Evolutionary conservation across 1,140 invertebrate genomes (phyloP), one percentile per base, ranked within the genome.

Genomic region (Drosophila neocordata): DNA sequence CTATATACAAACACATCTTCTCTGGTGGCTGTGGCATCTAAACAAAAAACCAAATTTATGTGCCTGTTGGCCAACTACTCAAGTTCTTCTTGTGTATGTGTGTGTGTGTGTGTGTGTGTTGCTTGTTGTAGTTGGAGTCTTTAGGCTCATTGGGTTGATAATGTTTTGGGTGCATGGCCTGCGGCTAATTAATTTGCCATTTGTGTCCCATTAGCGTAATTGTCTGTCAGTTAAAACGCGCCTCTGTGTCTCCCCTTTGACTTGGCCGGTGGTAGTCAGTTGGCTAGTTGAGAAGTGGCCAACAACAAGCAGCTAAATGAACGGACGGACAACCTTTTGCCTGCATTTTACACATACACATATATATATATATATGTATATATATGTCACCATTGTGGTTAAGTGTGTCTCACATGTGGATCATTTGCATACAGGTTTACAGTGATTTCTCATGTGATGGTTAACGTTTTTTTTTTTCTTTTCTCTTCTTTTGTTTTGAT

Each of bases 141-240:
- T 44, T 44, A 31, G 27, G 7, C 61, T 58, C 51, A 44, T 18
- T 62, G 69, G 58, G 13, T 61, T 48, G 18, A 13, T 13, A 41
- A 20, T 60, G 20, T 60, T 60, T 60, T 44, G 58, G 58, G 37
- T 44, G 38, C 58, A 61, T 60, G 57, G 80, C 72, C 80, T 59
- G 69, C 8, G 75, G 79, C 85, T 89, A 89, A 89, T 89, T 89
- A 89, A 89, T 89, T 89, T 89, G 85, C 85, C 85, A 89, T 84
- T 79, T 88, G 85, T 89, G 85, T 89, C 85, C 85, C 85, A 89
- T 89, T 89, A 89, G 78, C 60, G 85, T 89, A 89, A 89, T 89
- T 89, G 85, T 85, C 78, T 89, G 85, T 89, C 79, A 82, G 77
- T 79, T 76, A 79, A 76, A 75, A 70, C 75, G 75, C 63, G 75